Percentiles rank a stretch among this genome's conserved stretches.
Conservation (phyloP, 2,888 invertebrate species). For the Coelinius sp. region DNA sequence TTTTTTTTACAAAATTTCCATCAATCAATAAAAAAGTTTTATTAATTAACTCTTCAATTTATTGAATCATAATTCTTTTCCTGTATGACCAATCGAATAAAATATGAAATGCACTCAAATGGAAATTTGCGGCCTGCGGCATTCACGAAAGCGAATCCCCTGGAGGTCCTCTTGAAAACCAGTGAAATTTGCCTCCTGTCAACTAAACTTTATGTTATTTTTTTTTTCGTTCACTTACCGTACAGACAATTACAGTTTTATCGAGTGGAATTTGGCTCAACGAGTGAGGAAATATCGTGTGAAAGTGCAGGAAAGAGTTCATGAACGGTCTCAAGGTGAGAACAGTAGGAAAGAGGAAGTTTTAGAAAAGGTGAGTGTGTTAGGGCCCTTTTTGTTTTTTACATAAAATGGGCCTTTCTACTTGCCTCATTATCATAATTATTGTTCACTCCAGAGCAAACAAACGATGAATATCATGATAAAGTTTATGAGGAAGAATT, state of each 20-base stretch:
- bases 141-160: conserved; percentile 16
- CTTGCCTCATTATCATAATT: too few species aligned
- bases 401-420: too few species aligned
- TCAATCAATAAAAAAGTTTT: too few species aligned
- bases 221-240: background rate
- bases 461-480: too few species aligned
- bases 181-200: conserved; percentile 4
- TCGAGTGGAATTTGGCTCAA: background rate
- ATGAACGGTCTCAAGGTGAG: background rate
- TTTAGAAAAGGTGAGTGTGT: background rate
- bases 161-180: background rate
- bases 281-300: background rate
- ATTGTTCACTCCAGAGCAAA: too few species aligned
- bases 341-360: background rate
- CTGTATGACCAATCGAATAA: background rate
- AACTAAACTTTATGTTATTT: background rate
- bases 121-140: conserved; percentile 20
- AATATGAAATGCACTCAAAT: background rate
- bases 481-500: background rate
- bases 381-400: too few species aligned
- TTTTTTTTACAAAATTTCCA: background rate
- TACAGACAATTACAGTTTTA: background rate
- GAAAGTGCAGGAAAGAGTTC: background rate
- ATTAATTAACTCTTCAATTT: background rate
- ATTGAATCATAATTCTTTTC: background rate